Percentiles rank a stretch among this genome's conserved stretches.
phyloP scores from a whole-genome alignment of 2,888 invertebrate species.

The Folsomia candida region DNA sequence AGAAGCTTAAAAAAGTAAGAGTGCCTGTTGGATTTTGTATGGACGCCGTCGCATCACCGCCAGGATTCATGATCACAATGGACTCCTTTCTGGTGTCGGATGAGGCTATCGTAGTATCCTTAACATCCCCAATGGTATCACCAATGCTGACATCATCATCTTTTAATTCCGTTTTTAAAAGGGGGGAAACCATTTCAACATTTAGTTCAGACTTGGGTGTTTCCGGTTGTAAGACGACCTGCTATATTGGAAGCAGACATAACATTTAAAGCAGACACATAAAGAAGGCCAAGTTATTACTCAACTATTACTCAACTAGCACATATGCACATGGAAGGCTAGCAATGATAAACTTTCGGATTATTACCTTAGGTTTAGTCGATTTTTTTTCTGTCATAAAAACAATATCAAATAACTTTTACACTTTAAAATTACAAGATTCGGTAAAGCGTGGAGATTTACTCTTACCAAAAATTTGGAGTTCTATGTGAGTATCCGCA shows the following conservation, averaged over 20 bases:
- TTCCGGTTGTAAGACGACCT: constrained; percentile 65
- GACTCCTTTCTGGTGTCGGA: constrained; percentile 77
- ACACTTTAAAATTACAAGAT: too few relatives aligned
- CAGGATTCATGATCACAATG: constrained; percentile 77
- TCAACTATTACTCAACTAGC: too few relatives aligned
- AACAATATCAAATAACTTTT: too few relatives aligned
- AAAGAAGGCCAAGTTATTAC: background rate
- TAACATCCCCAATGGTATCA: too few relatives aligned
- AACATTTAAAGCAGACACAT: background rate
- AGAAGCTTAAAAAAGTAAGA: too few relatives aligned
- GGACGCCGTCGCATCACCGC: constrained; percentile 71
- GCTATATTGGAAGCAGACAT: background rate
- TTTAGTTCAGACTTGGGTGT: constrained; percentile 70
- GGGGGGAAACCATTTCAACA: constrained; percentile 70
- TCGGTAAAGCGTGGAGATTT: too few relatives aligned
- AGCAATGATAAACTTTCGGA: too few relatives aligned
- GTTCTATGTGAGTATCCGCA: constrained; percentile 64
- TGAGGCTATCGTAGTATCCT: constrained; percentile 68
- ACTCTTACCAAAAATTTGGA: constrained; percentile 67
- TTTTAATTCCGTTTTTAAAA: constrained; percentile 67
- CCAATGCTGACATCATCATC: constrained; percentile 65
- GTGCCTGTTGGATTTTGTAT: background rate
- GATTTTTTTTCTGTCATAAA: too few relatives aligned
- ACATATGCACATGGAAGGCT: too few relatives aligned
- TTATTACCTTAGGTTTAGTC: too few relatives aligned